Evolutionary conservation across 2,797 vertebrate genomes (phyloP).

Genomic region (Aselliscus stoliczkanus): DNA sequence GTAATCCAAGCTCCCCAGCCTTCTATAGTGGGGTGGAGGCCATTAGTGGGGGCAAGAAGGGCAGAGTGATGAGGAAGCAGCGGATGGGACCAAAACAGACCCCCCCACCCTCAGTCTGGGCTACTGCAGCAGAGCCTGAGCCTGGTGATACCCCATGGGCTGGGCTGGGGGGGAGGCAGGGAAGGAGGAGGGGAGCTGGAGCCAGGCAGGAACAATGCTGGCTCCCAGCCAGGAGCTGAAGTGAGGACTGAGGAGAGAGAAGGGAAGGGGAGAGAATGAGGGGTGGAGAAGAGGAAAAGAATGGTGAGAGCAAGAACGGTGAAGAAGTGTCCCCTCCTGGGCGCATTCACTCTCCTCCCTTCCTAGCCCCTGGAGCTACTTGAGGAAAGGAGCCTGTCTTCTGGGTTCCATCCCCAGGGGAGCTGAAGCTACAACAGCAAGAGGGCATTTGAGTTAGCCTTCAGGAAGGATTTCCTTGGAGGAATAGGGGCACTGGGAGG

Average conservation of each 20-base stretch:
- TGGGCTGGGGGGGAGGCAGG: background rate
- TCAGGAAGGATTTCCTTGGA: background rate
- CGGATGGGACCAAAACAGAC: background rate
- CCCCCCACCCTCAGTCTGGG: background rate
- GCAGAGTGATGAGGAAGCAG: background rate
- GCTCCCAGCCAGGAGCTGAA: slow-evolving; percentile 46
- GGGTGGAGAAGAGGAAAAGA: background rate
- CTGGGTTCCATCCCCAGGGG: background rate
- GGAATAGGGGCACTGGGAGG: background rate
- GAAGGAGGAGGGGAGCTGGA: background rate
- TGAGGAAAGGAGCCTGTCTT: background rate
- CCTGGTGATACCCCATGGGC: background rate
- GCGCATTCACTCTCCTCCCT: background rate
- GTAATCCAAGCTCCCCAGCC: slow-evolving; percentile 46
- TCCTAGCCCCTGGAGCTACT: background rate
- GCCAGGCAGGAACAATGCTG: slow-evolving; percentile 53
- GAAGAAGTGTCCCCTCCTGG: background rate
- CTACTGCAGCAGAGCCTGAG: background rate
- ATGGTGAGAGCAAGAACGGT: background rate
- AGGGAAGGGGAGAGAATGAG: background rate
- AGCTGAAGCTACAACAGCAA: background rate
- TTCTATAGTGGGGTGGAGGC: background rate
- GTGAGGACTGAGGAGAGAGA: background rate
- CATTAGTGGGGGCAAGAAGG: background rate
- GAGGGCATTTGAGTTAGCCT: background rate